Evolutionary conservation across 2,113 vertebrate species (phyloP), one percentile per base, ranked within the genome.

Genomic region (Tetrao urogallus): DNA sequence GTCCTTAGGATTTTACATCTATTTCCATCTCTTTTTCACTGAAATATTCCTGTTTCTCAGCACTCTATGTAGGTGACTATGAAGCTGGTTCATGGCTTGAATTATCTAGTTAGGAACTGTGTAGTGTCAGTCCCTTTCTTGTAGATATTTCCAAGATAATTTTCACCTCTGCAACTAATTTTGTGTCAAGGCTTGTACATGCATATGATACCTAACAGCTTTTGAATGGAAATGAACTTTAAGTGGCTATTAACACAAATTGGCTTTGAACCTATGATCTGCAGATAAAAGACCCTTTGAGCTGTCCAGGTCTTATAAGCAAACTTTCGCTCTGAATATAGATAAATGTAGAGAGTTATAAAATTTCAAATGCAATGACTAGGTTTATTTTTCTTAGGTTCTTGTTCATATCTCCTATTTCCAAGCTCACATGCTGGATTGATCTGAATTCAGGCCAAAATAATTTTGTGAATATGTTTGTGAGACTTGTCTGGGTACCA

Each of bases 81-180:
- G 8, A 57, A 64, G 40, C 32, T 24, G 7, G 54, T 50, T 89
- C 42, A 13, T 28, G n/a, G 10, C 60, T 32, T 18, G 75, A 81
- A 88, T 83, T 81, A 42, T 52, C 69, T 87, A 15, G 36, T 86
- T 18, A 20, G 0, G 73, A 45, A n/a, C 38, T 18, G 10, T 47
- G 36, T 2, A 34, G 57, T 10, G 84, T 40, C 72, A 18, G 45
- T 10, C 12, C 10, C 61, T 34, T 42, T 71, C 72, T 67, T 58
- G 50, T 45, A 42, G 61, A 25, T 42, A 78, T 77, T 90, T 81
- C 93, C 70, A 67, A 64, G 81, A 48, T 75, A 71, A 81, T 92
- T 93, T 86, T 89, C 93, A 89, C 65, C 86, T 84, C 52, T 93
- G 91, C 78, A 75, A 40, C 89, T 67, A 75, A 89, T 96, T 92